These are phyloP conservation scores for Adineta ricciae DNA, from an alignment of 2,888 invertebrate species.

Conservation along the genomic window DNA sequence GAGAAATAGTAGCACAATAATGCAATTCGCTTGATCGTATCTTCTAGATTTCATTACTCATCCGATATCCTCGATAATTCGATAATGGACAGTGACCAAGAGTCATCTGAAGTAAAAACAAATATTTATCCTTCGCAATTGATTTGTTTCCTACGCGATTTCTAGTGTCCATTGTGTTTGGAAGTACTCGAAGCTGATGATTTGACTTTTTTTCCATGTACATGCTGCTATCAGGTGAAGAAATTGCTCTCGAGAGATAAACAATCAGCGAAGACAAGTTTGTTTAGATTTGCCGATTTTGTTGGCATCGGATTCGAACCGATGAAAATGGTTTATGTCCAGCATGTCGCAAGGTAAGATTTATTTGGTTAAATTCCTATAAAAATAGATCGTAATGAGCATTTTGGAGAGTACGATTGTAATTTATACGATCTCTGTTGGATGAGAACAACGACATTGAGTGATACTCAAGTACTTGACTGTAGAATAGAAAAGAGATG, in stretches of 20 bases:
- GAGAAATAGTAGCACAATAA: background rate
- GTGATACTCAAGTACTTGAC: no score
- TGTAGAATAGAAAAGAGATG: no score
- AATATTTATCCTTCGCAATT: background rate
- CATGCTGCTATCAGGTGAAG: constrained; percentile 91
- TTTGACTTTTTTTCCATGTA: constrained; percentile 95
- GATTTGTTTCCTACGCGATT: no score
- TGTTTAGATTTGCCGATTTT: constrained; percentile 87
- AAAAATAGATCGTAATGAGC: background rate
- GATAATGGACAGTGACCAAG: background rate
- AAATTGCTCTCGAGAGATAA: background rate
- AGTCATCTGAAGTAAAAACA: background rate
- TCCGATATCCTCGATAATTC: background rate
- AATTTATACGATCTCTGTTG: no score
- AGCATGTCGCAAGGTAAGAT: constrained; percentile 71
- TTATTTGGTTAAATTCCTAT: no score
- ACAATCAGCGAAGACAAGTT: background rate
- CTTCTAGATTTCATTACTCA: background rate
- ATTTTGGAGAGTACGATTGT: no score
- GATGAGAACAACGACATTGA: no score
- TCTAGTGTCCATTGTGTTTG: constrained; percentile 96
- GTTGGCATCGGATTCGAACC: constrained; percentile 98
- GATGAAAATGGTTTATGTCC: constrained; percentile 98
- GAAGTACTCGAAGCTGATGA: constrained; percentile 97
- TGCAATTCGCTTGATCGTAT: background rate